Percentiles rank a stretch among this genome's conserved stretches.
Evolutionary conservation across 1,140 invertebrate genomes (phyloP).

Genomic region (Drosophila asahinai): DNA sequence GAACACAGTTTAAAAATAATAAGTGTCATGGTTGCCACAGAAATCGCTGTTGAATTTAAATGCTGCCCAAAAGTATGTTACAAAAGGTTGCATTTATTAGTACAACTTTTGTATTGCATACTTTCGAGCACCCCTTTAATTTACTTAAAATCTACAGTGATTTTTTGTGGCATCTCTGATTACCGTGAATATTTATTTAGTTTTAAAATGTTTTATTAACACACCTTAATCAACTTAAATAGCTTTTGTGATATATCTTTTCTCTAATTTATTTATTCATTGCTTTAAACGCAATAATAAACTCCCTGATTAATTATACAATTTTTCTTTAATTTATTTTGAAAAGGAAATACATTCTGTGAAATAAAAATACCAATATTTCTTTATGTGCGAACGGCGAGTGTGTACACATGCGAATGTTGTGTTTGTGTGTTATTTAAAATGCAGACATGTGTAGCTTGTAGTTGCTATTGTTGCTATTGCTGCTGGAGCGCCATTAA

Average conservation of each 20-base stretch:
- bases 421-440: slow-evolving; percentile 68
- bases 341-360: neutral
- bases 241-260: too few relatives aligned
- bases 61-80: neutral
- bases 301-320: neutral
- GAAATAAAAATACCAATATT: neutral
- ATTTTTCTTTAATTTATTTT: too few relatives aligned
- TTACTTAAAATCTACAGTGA: neutral
- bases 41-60: neutral
- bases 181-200: too few relatives aligned
- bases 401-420: slow-evolving; percentile 11
- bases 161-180: too few relatives aligned
- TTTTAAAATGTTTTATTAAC: too few relatives aligned
- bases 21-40: too few relatives aligned
- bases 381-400: slow-evolving; percentile 1
- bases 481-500: slow-evolving; percentile 59
- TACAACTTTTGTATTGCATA: neutral
- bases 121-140: neutral
- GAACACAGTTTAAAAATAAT: too few relatives aligned
- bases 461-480: slow-evolving; percentile 43
- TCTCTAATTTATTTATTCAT: neutral
- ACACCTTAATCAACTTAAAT: too few relatives aligned
- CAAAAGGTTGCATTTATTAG: too few relatives aligned
- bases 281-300: neutral
- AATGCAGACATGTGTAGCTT: slow-evolving; percentile 70